Base-by-base conservation (phyloP, 2,113 vertebrate genomes). In the Cricetomys ansorgei region DNA sequence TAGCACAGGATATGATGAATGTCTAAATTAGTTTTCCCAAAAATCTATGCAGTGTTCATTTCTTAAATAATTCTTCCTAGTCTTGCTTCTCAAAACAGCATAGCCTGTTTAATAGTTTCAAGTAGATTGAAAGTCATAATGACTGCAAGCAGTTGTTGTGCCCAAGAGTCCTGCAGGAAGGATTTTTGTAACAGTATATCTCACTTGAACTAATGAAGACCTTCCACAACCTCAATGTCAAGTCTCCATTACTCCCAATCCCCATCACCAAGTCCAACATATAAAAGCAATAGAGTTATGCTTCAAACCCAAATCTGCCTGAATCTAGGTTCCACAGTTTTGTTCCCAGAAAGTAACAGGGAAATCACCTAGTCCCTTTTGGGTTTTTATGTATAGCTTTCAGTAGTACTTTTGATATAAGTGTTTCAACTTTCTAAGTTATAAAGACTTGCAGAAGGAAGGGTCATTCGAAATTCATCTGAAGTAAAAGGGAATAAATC, bases 11-110 rank as follows among this genome's bases (percentile, higher is more conserved):
- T 85, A 37, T 65, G 16, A 87, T 84, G 48, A 96, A n/a, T 29
- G 53, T 23, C 31, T 88, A 75, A 94, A 73, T 79, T 88, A 76
- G 45, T 83, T 91, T 86, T n/a, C 10, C 69, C 59, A 13, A 86
- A 59, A 92, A 50, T 19, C 15, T 50, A 72, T 92, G 77, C 40
- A n/a, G 25, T 73, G 91, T 94, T 94, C 8, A 40, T 96, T 97
- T 95, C 25, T 88, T 45, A 79, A 91, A 76, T 45, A 91, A 76
- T 79, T 70, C 43, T 80, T 91, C 50, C 6, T 83, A 1, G 84
- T 55, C 0, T 79, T 50, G 34, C 23, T 72, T 1, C 76, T 59
- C 84, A 95, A 81, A 86, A 81, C 17, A 90, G 53, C 4, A 86
- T 29, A 15, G 7, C 34, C 8, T 67, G 4, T 79, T 97, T 37